Evolutionary conservation across 2,113 vertebrate species (phyloP).

Genomic region (Aramus guarauna): DNA sequence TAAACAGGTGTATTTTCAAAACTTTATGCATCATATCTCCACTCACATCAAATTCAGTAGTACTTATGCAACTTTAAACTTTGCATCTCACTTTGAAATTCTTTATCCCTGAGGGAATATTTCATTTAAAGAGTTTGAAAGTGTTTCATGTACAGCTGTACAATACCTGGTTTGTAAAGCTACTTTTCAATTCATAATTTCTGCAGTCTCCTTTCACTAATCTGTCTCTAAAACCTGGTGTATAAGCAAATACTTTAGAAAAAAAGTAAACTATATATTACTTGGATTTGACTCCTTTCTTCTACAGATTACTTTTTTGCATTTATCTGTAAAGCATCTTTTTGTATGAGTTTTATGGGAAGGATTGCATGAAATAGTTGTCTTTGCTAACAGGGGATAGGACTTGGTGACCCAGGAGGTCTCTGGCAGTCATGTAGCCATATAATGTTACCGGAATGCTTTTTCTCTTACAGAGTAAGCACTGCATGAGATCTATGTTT

Average conservation of each 20-base stretch:
- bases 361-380: background rate
- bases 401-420: background rate
- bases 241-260: background rate
- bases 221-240: background rate
- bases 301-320: background rate
- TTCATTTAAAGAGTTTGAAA: background rate
- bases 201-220: background rate
- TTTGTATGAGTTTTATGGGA: background rate
- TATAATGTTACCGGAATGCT: background rate
- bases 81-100: background rate
- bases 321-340: background rate
- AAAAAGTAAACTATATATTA: background rate
- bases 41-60: background rate
- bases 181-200: background rate
- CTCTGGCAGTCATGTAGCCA: background rate
- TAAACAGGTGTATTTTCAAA: slow-evolving; percentile 3
- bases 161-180: background rate
- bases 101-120: background rate
- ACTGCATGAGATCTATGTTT: background rate
- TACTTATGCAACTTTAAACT: background rate
- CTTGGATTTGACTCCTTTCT: background rate
- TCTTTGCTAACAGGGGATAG: background rate
- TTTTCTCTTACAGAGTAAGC: background rate
- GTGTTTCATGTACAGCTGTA: background rate
- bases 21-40: background rate